A percentile compares a stretch with the other conserved stretches of the same genome.
Conservation (phyloP, 2,888 invertebrate species). For the Glaucopsyche alexis region DNA sequence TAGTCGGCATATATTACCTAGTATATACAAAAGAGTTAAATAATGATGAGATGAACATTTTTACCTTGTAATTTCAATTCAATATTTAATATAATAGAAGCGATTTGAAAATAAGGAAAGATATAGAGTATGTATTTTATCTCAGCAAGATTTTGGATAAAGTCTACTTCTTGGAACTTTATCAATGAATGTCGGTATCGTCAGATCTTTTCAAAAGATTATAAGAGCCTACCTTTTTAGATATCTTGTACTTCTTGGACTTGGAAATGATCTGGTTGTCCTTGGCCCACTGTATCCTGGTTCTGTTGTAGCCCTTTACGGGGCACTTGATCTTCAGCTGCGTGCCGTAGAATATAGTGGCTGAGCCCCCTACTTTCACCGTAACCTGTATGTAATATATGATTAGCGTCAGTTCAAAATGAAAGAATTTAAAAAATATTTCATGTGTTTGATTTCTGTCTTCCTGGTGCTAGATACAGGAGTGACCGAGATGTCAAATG, state of each 20-base stretch:
- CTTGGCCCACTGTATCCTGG: conserved; percentile 94
- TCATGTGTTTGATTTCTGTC: background rate
- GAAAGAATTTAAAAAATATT: background rate
- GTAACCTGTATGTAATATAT: conserved; percentile 75
- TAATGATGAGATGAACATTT: no score
- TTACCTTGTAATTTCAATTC: no score
- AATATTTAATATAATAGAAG: background rate
- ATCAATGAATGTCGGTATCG: background rate
- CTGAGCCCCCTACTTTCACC: conserved; percentile 93
- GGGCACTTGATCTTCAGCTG: conserved; percentile 97
- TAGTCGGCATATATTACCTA: no score
- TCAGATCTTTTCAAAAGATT: background rate
- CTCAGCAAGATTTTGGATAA: background rate
- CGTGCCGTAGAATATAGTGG: conserved; percentile 93
- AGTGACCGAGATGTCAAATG: background rate
- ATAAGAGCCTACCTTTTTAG: conserved; percentile 82
- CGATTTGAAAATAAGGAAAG: background rate
- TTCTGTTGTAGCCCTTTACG: conserved; percentile 89
- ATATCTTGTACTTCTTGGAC: conserved; percentile 91
- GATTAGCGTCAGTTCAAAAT: background rate
- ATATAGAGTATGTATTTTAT: background rate
- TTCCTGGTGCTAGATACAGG: background rate
- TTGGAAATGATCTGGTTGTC: conserved; percentile 88
- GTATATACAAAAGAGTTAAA: no score
- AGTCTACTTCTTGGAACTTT: background rate